phyloP scores from a whole-genome alignment of 2,113 vertebrate species.

The Barnardius zonarius region DNA sequence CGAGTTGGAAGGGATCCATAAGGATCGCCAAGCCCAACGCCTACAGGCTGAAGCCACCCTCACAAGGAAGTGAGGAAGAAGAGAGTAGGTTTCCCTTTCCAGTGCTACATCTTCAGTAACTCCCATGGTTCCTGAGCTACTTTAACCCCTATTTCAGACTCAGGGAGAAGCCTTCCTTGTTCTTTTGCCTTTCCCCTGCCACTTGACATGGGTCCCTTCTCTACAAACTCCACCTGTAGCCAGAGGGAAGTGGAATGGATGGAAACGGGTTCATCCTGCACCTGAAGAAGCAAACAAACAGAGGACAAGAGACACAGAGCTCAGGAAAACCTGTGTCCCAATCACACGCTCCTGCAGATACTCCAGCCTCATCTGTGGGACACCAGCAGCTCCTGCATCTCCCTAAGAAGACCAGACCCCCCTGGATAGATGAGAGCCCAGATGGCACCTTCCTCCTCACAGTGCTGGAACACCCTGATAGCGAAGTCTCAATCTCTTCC shows the following conservation, averaged over 20 bases:
- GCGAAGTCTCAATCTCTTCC: rapidly evolving
- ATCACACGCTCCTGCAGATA: rapidly evolving
- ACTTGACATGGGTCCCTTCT: too few species aligned
- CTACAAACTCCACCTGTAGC: not conserved
- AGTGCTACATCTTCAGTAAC: not conserved
- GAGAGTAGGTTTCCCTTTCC: not conserved
- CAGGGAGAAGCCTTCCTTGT: rapidly evolving
- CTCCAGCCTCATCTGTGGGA: not conserved
- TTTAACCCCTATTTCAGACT: not conserved
- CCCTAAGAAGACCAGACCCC: not conserved
- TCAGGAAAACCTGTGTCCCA: not conserved
- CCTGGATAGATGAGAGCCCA: not conserved
- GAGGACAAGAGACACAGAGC: not conserved
- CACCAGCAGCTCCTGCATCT: not conserved
- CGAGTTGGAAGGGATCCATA: not conserved
- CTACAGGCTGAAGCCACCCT: not conserved
- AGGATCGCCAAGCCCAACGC: not conserved
- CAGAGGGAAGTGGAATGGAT: not conserved
- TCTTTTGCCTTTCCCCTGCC: not conserved
- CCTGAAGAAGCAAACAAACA: not conserved
- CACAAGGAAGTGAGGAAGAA: not conserved
- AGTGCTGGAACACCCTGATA: rapidly evolving
- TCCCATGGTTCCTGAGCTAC: not conserved
- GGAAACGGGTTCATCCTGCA: not conserved
- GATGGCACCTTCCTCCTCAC: not conserved